phyloP scores from a whole-genome alignment of 2,888 invertebrate species.

The Lithophane leautieri region DNA sequence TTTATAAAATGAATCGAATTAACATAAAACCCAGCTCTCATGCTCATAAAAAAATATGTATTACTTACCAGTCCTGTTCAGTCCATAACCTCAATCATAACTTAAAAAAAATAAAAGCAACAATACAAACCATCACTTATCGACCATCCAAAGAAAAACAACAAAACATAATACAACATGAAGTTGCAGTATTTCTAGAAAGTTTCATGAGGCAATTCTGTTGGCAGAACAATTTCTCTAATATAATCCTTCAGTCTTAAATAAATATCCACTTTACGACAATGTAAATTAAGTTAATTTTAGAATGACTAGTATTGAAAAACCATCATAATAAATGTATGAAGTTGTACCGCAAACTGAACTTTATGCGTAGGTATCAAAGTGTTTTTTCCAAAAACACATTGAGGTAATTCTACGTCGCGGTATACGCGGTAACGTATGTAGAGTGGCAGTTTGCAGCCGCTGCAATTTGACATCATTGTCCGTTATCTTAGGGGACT shows the following conservation, averaged over 20 bases:
- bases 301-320: no score
- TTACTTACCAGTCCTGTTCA: background rate
- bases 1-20: background rate
- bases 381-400: no score
- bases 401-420: no score
- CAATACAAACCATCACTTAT: background rate
- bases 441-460: background rate
- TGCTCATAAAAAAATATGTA: background rate
- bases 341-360: no score
- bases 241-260: no score
- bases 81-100: background rate
- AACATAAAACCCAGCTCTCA: background rate
- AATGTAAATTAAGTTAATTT: no score
- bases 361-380: no score
- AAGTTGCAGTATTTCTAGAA: slow-evolving; percentile 7
- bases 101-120: background rate
- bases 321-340: no score
- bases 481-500: slow-evolving; percentile 11
- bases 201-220: background rate
- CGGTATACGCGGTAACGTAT: no score
- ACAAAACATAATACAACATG: background rate
- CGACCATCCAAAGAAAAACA: slow-evolving; percentile 2
- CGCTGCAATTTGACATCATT: slow-evolving; percentile 43
- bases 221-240: no score
- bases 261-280: no score